phyloP scores from a whole-genome alignment of 2,797 vertebrate genomes.

The Galaxias olidus region DNA sequence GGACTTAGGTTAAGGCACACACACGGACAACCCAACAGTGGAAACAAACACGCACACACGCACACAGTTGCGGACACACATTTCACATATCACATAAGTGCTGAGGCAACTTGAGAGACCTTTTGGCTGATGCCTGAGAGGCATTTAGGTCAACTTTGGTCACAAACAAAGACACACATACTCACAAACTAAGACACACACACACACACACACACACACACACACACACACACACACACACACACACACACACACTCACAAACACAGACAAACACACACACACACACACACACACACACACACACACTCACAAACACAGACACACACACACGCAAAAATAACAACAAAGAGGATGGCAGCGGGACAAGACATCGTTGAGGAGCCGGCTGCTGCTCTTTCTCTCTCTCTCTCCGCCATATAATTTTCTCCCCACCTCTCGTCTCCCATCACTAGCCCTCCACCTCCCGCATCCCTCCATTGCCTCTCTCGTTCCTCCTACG shows the following conservation, averaged over 20 bases:
- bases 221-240: constrained; percentile 3
- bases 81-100: too few relatives aligned
- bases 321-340: too few relatives aligned
- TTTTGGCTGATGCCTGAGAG: too few relatives aligned
- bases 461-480: not conserved
- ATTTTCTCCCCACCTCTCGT: not conserved
- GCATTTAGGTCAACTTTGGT: too few relatives aligned
- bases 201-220: not conserved
- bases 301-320: not conserved
- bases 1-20: constrained; percentile 20
- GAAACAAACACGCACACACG: not conserved
- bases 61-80: not conserved
- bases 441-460: not conserved
- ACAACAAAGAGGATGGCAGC: too few relatives aligned
- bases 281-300: constrained; percentile 4
- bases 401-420: not conserved
- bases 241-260: constrained; percentile 1
- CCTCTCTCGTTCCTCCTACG: not conserved
- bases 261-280: not conserved
- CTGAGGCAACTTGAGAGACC: too few relatives aligned
- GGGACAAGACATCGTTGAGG: too few relatives aligned
- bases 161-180: not conserved
- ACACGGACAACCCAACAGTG: not conserved
- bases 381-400: not conserved
- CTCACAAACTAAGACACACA: not conserved